phyloP scores from a whole-genome alignment of 2,113 vertebrate genomes.

The Stictonetta naevosa region DNA sequence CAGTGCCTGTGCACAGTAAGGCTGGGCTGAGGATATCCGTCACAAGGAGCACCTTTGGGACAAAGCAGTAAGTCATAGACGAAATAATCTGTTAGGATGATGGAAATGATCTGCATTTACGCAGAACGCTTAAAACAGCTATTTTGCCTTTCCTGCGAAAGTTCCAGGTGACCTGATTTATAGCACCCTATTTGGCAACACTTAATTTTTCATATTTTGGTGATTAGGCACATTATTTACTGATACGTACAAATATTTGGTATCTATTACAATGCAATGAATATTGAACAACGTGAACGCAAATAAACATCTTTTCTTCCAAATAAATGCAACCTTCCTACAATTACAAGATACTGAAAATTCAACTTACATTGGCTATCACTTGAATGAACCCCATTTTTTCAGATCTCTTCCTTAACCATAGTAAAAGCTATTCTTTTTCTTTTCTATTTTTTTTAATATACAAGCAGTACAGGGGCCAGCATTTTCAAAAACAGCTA shows the following conservation, averaged over 20 bases:
- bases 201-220: conserved; percentile 50
- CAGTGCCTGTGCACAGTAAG: neutral
- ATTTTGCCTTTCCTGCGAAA: conserved; percentile 26
- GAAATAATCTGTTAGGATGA: conserved; percentile 11
- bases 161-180: conserved; percentile 49
- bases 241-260: conserved; percentile 49
- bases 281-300: conserved; percentile 58
- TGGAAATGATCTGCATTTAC: conserved; percentile 31
- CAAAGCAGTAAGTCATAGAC: conserved; percentile 24
- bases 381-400: neutral
- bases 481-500: neutral
- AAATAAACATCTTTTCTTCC: conserved; percentile 59
- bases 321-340: conserved; percentile 44
- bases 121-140: conserved; percentile 14
- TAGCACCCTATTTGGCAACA: conserved; percentile 22
- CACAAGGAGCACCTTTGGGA: conserved; percentile 24
- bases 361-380: neutral
- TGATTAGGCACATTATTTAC: conserved; percentile 62
- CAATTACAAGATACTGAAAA: conserved; percentile 26
- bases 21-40: neutral
- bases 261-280: conserved; percentile 62
- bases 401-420: neutral
- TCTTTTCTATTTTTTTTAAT: neutral
- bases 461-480: neutral
- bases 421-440: neutral